These are phyloP conservation scores for Drosophila repleta DNA, from an alignment of 1,140 invertebrate species.

Conservation along the genomic window DNA sequence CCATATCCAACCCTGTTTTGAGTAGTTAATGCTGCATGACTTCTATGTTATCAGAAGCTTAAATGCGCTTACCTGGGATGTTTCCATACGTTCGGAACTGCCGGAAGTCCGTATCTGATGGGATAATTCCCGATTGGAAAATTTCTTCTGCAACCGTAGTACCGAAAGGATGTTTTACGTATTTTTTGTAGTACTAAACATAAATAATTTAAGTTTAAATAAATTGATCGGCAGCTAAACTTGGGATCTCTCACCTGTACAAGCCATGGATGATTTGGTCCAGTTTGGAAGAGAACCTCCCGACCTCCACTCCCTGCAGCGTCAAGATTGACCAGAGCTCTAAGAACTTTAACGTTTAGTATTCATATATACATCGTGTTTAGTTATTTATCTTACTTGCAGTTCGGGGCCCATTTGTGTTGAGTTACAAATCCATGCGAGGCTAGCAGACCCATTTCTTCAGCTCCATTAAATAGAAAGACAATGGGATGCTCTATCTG, in stretches of 20 bases:
- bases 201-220: constrained; percentile 83
- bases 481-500: constrained; percentile 85
- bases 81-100: constrained; percentile 90
- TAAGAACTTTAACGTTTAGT: constrained; percentile 39
- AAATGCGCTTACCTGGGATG: constrained; percentile 72
- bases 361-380: constrained; percentile 86
- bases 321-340: constrained; percentile 96
- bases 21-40: neutral
- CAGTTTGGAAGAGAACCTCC: constrained; percentile 97
- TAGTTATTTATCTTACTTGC: constrained; percentile 82
- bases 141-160: constrained; percentile 92
- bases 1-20: constrained; percentile 89
- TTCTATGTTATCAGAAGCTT: neutral
- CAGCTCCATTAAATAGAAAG: constrained; percentile 95
- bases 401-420: constrained; percentile 89
- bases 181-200: constrained; percentile 90
- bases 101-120: constrained; percentile 94
- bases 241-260: constrained; percentile 86
- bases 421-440: constrained; percentile 91
- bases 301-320: constrained; percentile 96
- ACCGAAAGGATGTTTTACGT: constrained; percentile 91
- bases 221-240: too few species aligned
- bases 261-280: constrained; percentile 95
- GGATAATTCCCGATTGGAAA: constrained; percentile 92
- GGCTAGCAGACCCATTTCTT: constrained; percentile 85